Conservation (phyloP, 23 tunicate genomes). For the Ascidia mentula region DNA sequence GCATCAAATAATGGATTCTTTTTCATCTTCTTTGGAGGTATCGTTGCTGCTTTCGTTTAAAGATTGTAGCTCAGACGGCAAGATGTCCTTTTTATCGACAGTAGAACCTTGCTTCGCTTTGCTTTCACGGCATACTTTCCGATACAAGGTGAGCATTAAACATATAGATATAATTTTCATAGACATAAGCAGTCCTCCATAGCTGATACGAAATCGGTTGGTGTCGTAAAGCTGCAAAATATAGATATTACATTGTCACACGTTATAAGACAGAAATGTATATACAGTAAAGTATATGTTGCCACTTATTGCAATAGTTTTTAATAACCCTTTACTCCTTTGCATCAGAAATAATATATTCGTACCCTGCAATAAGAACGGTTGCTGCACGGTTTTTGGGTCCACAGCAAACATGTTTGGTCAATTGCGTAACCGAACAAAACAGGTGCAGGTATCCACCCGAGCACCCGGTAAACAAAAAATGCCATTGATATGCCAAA, state of each 20-base stretch:
- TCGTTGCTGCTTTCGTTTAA: not conserved
- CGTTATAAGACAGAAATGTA: not conserved
- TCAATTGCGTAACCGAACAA: conserved; percentile 66
- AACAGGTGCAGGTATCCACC: conserved; percentile 68
- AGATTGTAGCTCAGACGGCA: not conserved
- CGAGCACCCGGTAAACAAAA: conserved; percentile 39
- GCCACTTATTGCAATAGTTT: too few relatives aligned
- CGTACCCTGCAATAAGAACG: conserved; percentile 72
- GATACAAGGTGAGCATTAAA: not conserved
- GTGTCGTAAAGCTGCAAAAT: not conserved
- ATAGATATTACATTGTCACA: too few relatives aligned
- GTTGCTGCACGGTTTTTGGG: conserved; percentile 48
- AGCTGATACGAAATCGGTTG: not conserved
- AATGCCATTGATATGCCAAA: conserved; percentile 54
- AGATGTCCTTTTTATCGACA: not conserved
- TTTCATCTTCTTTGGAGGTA: not conserved
- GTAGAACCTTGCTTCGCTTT: not conserved
- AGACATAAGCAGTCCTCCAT: not conserved
- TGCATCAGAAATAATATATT: not conserved
- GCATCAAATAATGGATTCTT: not conserved
- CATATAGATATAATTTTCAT: not conserved
- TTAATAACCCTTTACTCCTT: too few relatives aligned
- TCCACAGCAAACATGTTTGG: conserved; percentile 67
- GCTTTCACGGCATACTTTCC: not conserved
- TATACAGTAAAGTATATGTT: not conserved